Conservation (phyloP, 2,797 vertebrate genomes). For the Megalops cyprinoides region DNA sequence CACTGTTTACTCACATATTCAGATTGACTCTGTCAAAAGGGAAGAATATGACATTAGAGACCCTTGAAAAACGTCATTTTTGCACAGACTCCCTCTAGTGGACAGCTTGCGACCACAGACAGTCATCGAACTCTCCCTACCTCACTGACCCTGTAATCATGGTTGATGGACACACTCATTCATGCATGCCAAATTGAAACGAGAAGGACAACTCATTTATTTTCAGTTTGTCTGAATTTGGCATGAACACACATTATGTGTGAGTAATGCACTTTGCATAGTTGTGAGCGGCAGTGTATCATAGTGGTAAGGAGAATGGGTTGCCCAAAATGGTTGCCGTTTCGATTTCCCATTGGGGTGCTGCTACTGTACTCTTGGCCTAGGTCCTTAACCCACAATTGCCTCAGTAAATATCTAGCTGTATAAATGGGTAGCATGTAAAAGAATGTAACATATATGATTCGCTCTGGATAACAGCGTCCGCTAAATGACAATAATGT, state of each 20-base stretch:
- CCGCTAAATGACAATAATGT: too few species aligned
- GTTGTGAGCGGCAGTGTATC: too few species aligned
- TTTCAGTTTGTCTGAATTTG: too few species aligned
- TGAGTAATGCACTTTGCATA: neutral
- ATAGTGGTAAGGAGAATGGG: too few species aligned
- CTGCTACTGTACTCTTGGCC: too few species aligned
- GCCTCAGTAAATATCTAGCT: too few species aligned
- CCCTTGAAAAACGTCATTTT: neutral
- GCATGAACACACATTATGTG: neutral
- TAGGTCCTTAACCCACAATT: too few species aligned
- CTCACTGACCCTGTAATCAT: neutral
- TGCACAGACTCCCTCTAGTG: conserved; percentile 10
- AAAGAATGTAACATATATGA: too few species aligned
- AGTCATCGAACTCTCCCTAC: neutral
- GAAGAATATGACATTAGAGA: neutral
- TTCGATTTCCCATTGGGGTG: too few species aligned
- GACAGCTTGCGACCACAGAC: neutral
- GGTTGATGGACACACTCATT: neutral
- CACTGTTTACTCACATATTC: neutral
- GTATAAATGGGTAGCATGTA: too few species aligned
- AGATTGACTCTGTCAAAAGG: neutral
- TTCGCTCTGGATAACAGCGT: too few species aligned
- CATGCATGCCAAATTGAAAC: neutral
- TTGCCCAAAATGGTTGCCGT: too few species aligned
- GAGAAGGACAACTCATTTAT: neutral